Base-by-base conservation (phyloP, 1,140 invertebrate genomes). In the Brachionus angularis region DNA sequence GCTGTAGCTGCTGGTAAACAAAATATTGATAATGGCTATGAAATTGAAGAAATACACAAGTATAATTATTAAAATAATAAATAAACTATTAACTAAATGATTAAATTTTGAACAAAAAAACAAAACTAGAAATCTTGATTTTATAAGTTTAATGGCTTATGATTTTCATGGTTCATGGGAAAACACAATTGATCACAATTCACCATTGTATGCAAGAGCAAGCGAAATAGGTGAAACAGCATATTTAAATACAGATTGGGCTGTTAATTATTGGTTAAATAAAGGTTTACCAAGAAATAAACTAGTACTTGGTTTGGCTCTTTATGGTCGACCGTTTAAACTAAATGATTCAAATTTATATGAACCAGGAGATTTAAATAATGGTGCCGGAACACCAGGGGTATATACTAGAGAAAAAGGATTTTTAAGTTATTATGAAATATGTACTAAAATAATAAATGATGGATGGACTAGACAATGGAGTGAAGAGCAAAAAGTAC, bases 51-150 rank as follows among this genome's bases (percentile, higher is more conserved):
- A 74, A 81, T 93, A 34, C 86, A 87, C 8, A 47, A 72, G 76
- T 87, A 93, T 79, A 80, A 96, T 70, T 93, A 97, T 82, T 96
- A 94, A 84, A 89, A 96, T 82, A 96, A 96, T 82, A 84, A 96
- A 27, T 83, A 83, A 82, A 74, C 95, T 7, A 39, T 8, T 8
- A 14, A 39, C 7, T 39, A 8, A 8, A n/a, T n/a, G n/a, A n/a
- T n/a, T n/a, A n/a, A n/a, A n/a, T n/a, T n/a, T n/a, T n/a, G n/a
- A n/a, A n/a, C n/a, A 25, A 16, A 16, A 8, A 7, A n/a, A n/a
- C n/a, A n/a, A n/a, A n/a, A n/a, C n/a, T n/a, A 62, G 39, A 10
- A 4, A 64, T 16, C 29, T 64, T 50, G 62, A 69, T 69, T 49
- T 69, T 34, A 21, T 69, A 18, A 69, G 50, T 46, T 21, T 69